Evolutionary conservation across 2,113 vertebrate genomes (phyloP).

Genomic region (Rhinichthys klamathensis): DNA sequence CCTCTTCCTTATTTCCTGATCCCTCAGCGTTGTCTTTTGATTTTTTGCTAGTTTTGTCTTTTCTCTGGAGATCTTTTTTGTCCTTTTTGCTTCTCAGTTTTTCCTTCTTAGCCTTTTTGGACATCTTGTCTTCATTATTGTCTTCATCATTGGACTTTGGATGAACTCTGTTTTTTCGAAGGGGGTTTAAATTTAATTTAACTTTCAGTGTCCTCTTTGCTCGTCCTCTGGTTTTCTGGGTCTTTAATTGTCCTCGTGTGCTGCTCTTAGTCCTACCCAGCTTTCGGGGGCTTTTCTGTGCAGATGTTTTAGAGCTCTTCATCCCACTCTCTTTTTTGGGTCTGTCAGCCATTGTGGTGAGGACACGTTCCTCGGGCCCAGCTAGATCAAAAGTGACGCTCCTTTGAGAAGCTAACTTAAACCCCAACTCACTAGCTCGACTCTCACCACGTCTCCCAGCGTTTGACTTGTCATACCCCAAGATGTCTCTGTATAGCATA

Average conservation of each 20-base stretch:
- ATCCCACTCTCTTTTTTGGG: conserved; percentile 35
- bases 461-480: conserved; percentile 34
- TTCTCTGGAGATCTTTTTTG: neutral
- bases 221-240: conserved; percentile 64
- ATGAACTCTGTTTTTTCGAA: conserved; percentile 77
- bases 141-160: conserved; percentile 63
- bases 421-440: conserved; percentile 49
- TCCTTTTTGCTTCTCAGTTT: neutral
- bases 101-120: conserved; percentile 55
- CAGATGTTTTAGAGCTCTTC: conserved; percentile 11
- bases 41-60: neutral
- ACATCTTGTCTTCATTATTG: conserved; percentile 54
- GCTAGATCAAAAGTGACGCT: conserved; percentile 73
- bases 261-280: conserved; percentile 45
- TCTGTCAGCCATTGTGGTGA: conserved; percentile 24
- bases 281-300: neutral
- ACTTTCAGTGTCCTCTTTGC: conserved; percentile 68
- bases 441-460: neutral
- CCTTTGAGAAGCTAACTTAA: conserved; percentile 65
- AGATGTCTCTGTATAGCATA: conserved; percentile 45
- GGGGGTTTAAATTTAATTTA: conserved; percentile 81
- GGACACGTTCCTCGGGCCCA: conserved; percentile 47
- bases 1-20: neutral
- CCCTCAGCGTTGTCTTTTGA: neutral
- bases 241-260: conserved; percentile 24